Base-by-base conservation (phyloP, 1,140 invertebrate genomes). In the Papilio dardanus region DNA sequence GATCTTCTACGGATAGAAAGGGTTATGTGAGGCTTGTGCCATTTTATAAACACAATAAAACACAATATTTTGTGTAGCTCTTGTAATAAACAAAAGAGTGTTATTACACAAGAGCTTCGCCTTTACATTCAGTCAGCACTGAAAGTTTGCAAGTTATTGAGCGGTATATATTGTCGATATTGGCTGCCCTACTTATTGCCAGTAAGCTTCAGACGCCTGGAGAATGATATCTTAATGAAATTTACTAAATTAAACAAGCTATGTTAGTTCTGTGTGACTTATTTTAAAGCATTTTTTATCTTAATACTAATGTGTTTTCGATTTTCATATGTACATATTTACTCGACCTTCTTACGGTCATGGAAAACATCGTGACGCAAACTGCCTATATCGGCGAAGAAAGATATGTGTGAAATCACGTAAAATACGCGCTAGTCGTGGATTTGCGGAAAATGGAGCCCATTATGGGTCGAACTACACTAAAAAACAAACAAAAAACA, bases 121-220 rank as follows among this genome's bases (percentile, higher is more conserved):
- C 19, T 50, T 50, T n/a, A 50, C n/a, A 50, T 19, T 50, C 16
- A 28, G 10, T 28, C 21, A 12, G 54, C 54, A 62, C 10, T 28
- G 54, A 62, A 62, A 62, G 21, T 62, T 62, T 28, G 54, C 28
- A 62, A 62, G 54, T 12, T 28, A 62, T 62, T 62, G 54, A 62
- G 24, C 54, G 30, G 24, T 62, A 62, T 21, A 62, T 14, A 62
- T 62, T 62, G 54, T 62, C 54, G 54, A 62, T 62, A 62, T 62
- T 62, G 54, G 21, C 54, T 62, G 54, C 54, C 54, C 54, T 62
- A 62, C 54, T 62, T 62, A 62, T 62, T 62, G 12, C 21, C 12
- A 62, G 54, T 28, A 62, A 62, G 54, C 54, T 62, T 30, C 1
- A 3, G 24, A 14, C 24, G 54, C 12, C 50, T 54, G 50, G 21